Conservation (phyloP, 2,113 vertebrate species). For the Amphiprion percula region DNA sequence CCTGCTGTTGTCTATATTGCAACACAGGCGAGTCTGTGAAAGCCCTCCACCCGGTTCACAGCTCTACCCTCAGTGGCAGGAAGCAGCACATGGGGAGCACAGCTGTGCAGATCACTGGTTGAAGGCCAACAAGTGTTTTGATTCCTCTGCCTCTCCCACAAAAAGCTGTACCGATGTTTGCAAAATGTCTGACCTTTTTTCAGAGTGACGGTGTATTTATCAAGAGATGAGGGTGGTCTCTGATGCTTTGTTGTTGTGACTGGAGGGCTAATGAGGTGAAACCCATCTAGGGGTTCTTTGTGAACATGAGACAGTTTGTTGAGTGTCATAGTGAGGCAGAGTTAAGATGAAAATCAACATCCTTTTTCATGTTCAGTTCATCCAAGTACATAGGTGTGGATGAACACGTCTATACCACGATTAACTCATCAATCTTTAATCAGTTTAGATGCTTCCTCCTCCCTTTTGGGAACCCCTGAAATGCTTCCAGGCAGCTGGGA, state of each 20-base stretch:
- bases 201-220: conserved; percentile 51
- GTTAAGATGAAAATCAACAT: conserved; percentile 8
- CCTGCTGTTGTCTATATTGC: background rate
- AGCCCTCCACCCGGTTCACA: conserved; percentile 11
- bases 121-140: conserved; percentile 58
- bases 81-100: conserved; percentile 59
- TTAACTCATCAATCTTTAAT: background rate
- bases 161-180: conserved; percentile 42
- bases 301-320: conserved; percentile 15
- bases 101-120: conserved; percentile 63
- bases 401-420: background rate
- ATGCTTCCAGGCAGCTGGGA: conserved; percentile 45
- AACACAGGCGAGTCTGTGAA: conserved; percentile 10
- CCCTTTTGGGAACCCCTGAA: conserved; percentile 5
- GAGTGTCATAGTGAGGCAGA: background rate
- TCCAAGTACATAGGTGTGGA: background rate
- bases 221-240: conserved; percentile 55
- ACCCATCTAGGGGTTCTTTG: conserved; percentile 10
- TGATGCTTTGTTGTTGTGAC: conserved; percentile 52
- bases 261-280: conserved; percentile 39
- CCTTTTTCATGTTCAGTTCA: background rate
- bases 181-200: conserved; percentile 44
- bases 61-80: conserved; percentile 23
- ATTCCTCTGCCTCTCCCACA: conserved; percentile 47
- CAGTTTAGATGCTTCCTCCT: conserved; percentile 26